A percentile compares a stretch with the other conserved stretches of the same genome.
Evolutionary conservation across 2,797 vertebrate genomes (phyloP).

Genomic region (Cygnus olor): DNA sequence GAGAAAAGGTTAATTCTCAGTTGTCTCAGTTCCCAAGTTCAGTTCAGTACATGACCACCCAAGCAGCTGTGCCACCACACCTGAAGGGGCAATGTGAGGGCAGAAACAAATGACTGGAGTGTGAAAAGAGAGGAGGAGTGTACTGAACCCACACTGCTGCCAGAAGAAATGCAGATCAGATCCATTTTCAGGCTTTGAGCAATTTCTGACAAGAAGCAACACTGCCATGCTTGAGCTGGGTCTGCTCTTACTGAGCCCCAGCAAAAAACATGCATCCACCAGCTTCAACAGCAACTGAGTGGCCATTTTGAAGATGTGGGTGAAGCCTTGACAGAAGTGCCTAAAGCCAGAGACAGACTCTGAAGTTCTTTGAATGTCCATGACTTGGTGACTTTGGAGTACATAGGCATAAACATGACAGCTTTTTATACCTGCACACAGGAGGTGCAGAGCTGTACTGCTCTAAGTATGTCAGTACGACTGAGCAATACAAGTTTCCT

Average conservation of each 20-base stretch:
- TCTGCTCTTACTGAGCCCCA: too few relatives aligned
- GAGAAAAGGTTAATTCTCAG: not conserved
- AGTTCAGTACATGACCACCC: not conserved
- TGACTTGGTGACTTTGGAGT: accelerated
- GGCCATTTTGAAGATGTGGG: not conserved
- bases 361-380: not conserved
- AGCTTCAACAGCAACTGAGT: not conserved
- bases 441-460: not conserved
- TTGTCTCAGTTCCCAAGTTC: not conserved
- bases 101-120: not conserved
- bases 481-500: not conserved
- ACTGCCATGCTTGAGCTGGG: accelerated
- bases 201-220: not conserved
- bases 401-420: not conserved
- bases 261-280: not conserved
- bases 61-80: not conserved
- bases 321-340: not conserved
- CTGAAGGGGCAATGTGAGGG: not conserved
- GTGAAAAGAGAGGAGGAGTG: not conserved
- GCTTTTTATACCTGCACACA: not conserved
- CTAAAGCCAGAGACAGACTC: not conserved
- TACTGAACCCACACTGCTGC: not conserved
- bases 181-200: not conserved
- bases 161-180: not conserved
- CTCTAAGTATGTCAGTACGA: not conserved